A percentile compares a stretch with the other conserved stretches of the same genome.
phyloP scores from a whole-genome alignment of 2,888 invertebrate genomes.

The Andrena chrysosceles region DNA sequence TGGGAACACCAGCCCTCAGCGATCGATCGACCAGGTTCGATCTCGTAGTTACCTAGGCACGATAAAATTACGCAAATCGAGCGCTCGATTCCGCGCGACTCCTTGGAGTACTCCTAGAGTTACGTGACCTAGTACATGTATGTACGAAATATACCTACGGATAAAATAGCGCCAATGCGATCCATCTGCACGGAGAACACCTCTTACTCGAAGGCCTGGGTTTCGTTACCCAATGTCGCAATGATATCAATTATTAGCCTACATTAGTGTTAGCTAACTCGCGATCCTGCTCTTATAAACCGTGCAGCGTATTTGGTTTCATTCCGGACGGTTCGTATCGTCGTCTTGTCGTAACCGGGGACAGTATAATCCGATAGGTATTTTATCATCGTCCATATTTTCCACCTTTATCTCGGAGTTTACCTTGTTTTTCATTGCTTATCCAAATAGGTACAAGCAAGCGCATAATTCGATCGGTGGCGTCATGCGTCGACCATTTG shows the following conservation, averaged over 20 bases:
- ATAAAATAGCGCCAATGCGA: slow-evolving; percentile 6
- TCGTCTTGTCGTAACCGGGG: slow-evolving; percentile 15
- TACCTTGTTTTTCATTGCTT: too few species aligned
- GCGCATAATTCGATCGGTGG: too few species aligned
- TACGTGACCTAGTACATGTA: slow-evolving; percentile 75
- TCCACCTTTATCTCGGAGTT: background rate
- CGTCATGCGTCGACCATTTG: too few species aligned
- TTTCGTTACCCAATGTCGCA: slow-evolving; percentile 71
- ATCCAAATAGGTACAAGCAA: too few species aligned
- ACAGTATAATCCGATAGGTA: slow-evolving; percentile 21
- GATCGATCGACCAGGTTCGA: background rate
- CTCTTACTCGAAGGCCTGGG: slow-evolving; percentile 31
- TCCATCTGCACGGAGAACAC: slow-evolving; percentile 18
- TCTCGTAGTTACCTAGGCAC: background rate
- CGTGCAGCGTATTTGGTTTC: slow-evolving; percentile 32
- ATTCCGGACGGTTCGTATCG: background rate
- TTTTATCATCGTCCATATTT: background rate
- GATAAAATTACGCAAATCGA: slow-evolving; percentile 48
- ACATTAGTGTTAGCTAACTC: slow-evolving; percentile 46
- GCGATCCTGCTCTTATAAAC: slow-evolving; percentile 25
- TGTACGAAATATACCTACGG: slow-evolving; percentile 52
- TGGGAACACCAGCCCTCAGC: background rate
- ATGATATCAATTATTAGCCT: slow-evolving; percentile 69
- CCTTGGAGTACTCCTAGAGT: slow-evolving; percentile 72
- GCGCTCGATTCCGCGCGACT: slow-evolving; percentile 37